Base-by-base conservation (phyloP, 2,113 vertebrate species). In the Oryzias celebensis region DNA sequence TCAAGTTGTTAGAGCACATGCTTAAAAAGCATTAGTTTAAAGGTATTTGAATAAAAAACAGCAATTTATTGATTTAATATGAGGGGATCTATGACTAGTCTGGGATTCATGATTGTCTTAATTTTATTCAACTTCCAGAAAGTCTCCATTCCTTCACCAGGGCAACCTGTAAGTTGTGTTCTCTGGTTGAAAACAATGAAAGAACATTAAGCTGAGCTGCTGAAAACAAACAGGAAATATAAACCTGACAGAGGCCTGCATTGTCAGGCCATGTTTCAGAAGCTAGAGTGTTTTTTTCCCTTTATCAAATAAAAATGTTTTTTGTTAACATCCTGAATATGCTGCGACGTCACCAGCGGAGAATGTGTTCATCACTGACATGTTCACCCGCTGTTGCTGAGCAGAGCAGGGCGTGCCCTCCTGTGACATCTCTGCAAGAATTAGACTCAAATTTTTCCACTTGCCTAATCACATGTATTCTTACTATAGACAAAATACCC, bases 191-290 rank as follows among this genome's bases (percentile, higher is more conserved):
- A 65, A 24, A 68, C 57, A 68, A 62, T 56, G 28, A 68, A 65
- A 57, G 62, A 31, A 63, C 67, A 60, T 52, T 14, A 64, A 64
- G 24, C 71, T 58, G 52, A 55, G 52, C 65, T 20, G 65, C 46
- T 58, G 67, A 22, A 73, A 76, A 52, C 50, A 69, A 61, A 66
- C 81, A 74, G 66, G 54, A 82, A 77, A 45, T 28, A 58, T 57
- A 24, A 77, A 80, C 68, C 23, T 48, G 52, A 62, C 53, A 20
- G 15, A n/a, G 47, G 56, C 36, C 69, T 58, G 61, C 51, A 66
- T 63, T 61, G 28, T 61, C 54, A 13, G 14, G 26, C 13, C 4
- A 28, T 55, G 42, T 28, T 48, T 44, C 41, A 44, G 31, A 8
- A 53, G 18, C 65, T 46, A 12, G 8, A 49, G 46, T 15, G 22